phyloP scores from a whole-genome alignment of 2,888 invertebrate genomes.

The Sphaerophoria rueppellii region DNA sequence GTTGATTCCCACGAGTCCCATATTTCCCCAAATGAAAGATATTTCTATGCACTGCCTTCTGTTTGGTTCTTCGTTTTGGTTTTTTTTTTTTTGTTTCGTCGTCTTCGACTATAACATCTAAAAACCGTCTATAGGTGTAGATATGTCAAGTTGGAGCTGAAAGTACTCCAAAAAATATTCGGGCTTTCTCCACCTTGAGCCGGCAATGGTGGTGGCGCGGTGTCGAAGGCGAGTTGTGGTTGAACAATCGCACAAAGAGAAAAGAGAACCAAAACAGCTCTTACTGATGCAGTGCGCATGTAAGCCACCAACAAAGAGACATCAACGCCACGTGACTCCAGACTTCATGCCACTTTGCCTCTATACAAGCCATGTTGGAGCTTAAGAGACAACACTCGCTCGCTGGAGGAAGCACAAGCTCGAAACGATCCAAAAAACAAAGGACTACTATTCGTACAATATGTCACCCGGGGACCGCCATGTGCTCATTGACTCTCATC shows the following conservation, averaged over 20 bases:
- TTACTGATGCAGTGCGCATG: conserved; percentile 58
- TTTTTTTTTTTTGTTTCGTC: conserved; percentile 37
- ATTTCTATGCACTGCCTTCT: conserved; percentile 72
- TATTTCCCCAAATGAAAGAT: conserved; percentile 79
- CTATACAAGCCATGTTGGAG: conserved; percentile 37
- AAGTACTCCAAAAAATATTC: conserved; percentile 47
- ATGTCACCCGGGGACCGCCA: conserved; percentile 75
- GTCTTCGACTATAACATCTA: conserved; percentile 54
- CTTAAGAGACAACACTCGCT: conserved; percentile 53
- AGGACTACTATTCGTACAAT: conserved; percentile 73
- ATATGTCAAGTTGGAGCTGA: conserved; percentile 33
- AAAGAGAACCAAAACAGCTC: conserved; percentile 53
- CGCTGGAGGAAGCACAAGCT: too few species aligned
- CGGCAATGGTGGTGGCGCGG: background rate
- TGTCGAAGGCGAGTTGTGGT: too few species aligned
- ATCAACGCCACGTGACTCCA: conserved; percentile 61
- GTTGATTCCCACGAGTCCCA: conserved; percentile 81
- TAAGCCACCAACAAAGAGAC: conserved; percentile 39
- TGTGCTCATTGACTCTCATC: conserved; percentile 74
- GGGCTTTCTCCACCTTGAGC: conserved; percentile 44
- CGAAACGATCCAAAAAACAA: conserved; percentile 58
- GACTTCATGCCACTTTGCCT: background rate
- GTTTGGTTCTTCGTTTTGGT: conserved; percentile 51
- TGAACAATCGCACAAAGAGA: background rate
- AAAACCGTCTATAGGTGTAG: conserved; percentile 34